A percentile compares a stretch with the other conserved stretches of the same genome.
phyloP scores from a whole-genome alignment of 2,113 vertebrate species.

The Hiodon tergisus region DNA sequence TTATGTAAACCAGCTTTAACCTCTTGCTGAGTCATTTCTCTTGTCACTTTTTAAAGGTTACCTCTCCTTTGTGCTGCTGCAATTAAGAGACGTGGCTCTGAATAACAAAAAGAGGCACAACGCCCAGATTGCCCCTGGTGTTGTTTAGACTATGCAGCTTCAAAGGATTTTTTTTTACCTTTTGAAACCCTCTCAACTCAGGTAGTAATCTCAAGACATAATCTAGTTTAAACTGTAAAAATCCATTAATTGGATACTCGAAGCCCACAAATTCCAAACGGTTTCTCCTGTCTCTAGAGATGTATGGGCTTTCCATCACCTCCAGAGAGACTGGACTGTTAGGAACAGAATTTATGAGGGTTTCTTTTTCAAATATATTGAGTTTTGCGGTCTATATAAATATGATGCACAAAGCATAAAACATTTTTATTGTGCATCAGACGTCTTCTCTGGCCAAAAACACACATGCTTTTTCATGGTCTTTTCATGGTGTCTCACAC shows the following conservation, averaged over 20 bases:
- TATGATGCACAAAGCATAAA: not conserved
- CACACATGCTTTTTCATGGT: not conserved
- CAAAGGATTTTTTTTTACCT: constrained; percentile 64
- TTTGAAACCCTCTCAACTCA: constrained; percentile 58
- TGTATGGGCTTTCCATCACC: too few species aligned
- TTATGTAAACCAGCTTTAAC: constrained; percentile 49
- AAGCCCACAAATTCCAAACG: constrained; percentile 45
- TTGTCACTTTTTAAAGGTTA: constrained; percentile 48
- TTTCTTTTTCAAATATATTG: not conserved
- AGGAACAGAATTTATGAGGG: not conserved
- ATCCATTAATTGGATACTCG: constrained; percentile 62
- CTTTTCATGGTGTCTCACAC: not conserved
- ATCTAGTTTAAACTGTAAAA: constrained; percentile 68
- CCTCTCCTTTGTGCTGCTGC: constrained; percentile 49
- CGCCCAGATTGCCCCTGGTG: constrained; percentile 63
- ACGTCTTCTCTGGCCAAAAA: not conserved
- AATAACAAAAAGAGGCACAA: constrained; percentile 63
- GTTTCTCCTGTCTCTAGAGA: not conserved
- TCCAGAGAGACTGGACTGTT: not conserved
- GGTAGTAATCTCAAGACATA: constrained; percentile 66
- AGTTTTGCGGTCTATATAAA: not conserved
- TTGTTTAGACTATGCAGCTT: constrained; percentile 59
- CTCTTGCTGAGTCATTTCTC: constrained; percentile 27
- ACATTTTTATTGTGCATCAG: not conserved
- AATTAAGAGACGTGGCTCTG: constrained; percentile 61